Evolutionary conservation across 2,888 invertebrate genomes (phyloP), one percentile per base, ranked within the genome.

Genomic region (Coecobrya sp.): DNA sequence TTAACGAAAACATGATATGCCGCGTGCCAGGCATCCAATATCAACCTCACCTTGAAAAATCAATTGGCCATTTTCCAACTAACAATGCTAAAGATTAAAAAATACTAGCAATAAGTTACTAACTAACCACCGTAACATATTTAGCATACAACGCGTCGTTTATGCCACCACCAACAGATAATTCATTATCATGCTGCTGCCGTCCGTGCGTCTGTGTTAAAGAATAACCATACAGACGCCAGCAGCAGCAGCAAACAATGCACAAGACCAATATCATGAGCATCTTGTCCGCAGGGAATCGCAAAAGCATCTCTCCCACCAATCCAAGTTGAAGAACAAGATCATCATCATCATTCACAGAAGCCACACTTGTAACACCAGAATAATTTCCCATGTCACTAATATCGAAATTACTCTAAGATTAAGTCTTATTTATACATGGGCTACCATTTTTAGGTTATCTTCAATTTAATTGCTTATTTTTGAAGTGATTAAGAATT

Each of bases 261-360:
- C 16, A 59, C 59, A 8, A 59, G n/a, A 59, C 22, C 19, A 59
- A 19, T 16, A 19, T 52, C 52, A 16, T 52, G 16, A 36, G 2
- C 36, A 52, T 52, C 11, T 52, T 52, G 52, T 22, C 59, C 16
- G 19, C n/a, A 81, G 81, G 59, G 81, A 81, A 81, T 55, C 55
- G 30, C n/a, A 30, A 55, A 19, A 81, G 19, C 13, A 59, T 59
- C 81, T 55, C 81, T 81, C 81, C 55, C 81, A 81, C 3, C 36
- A 27, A 59, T 27, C 3, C 55, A 55, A 79, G 52, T 52, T 16
- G 22, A 22, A 81, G 52, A 25, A 22, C 81, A 52, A 11, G 4
- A 16, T 25, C 81, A 52, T 7, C 59, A 59, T 25, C n/a, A 19
- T 42, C 76, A 45, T 45, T 76, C 10, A 42, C 11, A 52, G 5